Evolutionary conservation across 2,797 vertebrate species (phyloP).

Genomic region (Nasua narica): DNA sequence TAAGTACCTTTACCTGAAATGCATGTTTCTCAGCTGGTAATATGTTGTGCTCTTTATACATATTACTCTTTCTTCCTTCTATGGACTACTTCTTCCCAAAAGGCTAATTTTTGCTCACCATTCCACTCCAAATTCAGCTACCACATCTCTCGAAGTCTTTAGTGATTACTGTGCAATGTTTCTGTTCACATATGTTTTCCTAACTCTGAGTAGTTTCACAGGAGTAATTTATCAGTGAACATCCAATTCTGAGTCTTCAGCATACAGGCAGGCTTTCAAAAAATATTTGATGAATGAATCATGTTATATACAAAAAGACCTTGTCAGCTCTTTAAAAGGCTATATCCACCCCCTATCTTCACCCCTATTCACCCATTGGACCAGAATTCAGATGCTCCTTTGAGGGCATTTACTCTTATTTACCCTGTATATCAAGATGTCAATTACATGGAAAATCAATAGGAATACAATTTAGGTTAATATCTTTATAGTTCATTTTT

Average conservation of each 20-base stretch:
- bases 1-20: not conserved
- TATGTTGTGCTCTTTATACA: not conserved
- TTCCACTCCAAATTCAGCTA: not conserved
- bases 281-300: not conserved
- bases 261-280: not conserved
- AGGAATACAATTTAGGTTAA: not conserved
- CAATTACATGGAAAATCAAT: not conserved
- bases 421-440: not conserved
- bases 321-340: not conserved
- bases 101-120: not conserved
- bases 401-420: not conserved
- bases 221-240: not conserved
- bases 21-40: not conserved
- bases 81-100: not conserved
- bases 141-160: not conserved
- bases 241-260: not conserved
- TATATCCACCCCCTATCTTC: rapidly evolving
- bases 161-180: not conserved
- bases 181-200: not conserved
- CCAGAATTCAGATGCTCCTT: not conserved
- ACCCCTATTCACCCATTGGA: not conserved
- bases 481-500: not conserved
- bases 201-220: not conserved
- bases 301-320: not conserved
- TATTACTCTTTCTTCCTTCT: not conserved